Evolutionary conservation across 2,888 invertebrate genomes (phyloP), one percentile per base, ranked within the genome.

Genomic region (Cephus pygmeus): DNA sequence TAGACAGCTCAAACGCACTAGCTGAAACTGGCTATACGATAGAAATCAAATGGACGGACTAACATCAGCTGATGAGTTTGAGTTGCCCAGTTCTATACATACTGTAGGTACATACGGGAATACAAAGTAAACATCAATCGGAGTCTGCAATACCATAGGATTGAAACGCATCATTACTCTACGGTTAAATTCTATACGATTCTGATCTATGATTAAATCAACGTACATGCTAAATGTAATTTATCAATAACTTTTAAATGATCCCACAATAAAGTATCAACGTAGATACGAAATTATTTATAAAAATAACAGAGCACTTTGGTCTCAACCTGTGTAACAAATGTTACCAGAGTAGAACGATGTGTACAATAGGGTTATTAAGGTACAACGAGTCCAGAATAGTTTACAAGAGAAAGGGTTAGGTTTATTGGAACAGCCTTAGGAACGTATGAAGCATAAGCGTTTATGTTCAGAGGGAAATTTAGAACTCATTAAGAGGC

Each of bases 401-500:
- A 23, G 56, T 56, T 56, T 23, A 56, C 56, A 56, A 56, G 56
- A 56, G 23, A 56, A 56, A 56, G 56, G 23, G 56, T 56, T 56
- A 56, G 56, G 23, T 23, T 56, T 56, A 56, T 56, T 56, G 23
- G 56, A 56, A 56, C 56, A 23, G 56, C 56, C 56, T 56, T 56
- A 23, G 56, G 56, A 23, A 56, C 23, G 56, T 56, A 56, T 23
- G 23, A 23, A 56, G 56, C 56, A 56, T 56, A 56, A 56, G 56
- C 56, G 56, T 56, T 56, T 56, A 56, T 56, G 56, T 56, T 56
- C 56, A 56, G 56, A 56, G 78, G 82, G 79, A 84, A 88, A 89
- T 89, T 89, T 88, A 88, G 85, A 86, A 86, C 87, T 88, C 89
- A 87, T 89, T 89, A 88, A 85, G 85, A 86, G 83, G 83, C 83